phyloP scores from a whole-genome alignment of 92 coral and sea anemone species.

The Heliopora coerulea region DNA sequence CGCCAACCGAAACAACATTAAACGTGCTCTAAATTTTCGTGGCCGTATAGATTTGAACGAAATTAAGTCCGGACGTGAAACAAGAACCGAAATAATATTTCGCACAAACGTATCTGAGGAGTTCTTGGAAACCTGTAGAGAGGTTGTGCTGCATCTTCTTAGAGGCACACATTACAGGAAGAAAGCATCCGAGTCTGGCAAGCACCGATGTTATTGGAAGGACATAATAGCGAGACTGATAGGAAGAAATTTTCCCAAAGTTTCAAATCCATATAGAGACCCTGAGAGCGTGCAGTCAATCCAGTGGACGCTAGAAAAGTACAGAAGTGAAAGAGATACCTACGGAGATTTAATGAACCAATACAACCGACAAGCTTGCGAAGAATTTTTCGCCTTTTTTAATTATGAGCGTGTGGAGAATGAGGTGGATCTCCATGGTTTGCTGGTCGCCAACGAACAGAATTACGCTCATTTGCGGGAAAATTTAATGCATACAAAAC shows the following conservation, averaged over 20 bases:
- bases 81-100: neutral
- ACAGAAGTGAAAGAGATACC: constrained; percentile 16
- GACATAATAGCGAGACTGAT: too few species aligned
- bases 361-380: constrained; percentile 40
- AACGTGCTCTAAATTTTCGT: constrained; percentile 17
- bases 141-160: constrained; percentile 9
- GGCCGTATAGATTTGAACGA: neutral
- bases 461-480: too few species aligned
- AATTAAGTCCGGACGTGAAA: neutral
- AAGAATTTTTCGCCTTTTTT: constrained; percentile 45
- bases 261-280: constrained; percentile 4
- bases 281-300: neutral
- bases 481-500: constrained; percentile 1
- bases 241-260: too few species aligned
- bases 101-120: neutral
- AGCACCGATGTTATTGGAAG: constrained; percentile 38
- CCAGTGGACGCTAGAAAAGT: neutral
- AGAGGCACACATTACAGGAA: constrained; percentile 41
- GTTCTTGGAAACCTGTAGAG: neutral
- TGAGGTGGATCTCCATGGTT: constrained; percentile 61
- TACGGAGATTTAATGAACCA: constrained; percentile 42
- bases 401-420: constrained; percentile 41
- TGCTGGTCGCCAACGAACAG: constrained; percentile 39
- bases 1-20: constrained; percentile 43
- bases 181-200: constrained; percentile 46